Base-by-base conservation (phyloP, 2,888 invertebrate genomes). In the Synergus laeviventris region DNA sequence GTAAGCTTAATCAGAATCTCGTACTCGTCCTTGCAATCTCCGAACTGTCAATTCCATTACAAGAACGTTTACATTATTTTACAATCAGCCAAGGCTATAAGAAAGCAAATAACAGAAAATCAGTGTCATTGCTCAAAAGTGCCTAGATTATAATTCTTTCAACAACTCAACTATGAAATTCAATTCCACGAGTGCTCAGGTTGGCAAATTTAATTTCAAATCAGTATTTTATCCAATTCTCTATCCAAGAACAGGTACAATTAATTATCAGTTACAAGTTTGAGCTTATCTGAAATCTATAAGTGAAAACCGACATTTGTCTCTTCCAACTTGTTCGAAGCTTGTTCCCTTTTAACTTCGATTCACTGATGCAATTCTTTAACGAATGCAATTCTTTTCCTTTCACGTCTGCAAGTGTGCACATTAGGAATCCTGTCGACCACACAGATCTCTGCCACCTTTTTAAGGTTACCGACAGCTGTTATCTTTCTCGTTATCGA, bases 1-100 rank as follows among this genome's bases (percentile, higher is more conserved):
- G 7, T 54, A 54, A 54, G 39, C 7, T 62, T 62, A 62, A 62
- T 64, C 21, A 49, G 31, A 73, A 5, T 54, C n/a, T 73, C 49
- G 31, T 73, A 36, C 38, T 73, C 49, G 49, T 73, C 56, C 56
- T 73, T 73, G 73, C 73, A 73, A 73, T 56, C 73, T 31, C 73
- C 18, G 42, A 42, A 64, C 64, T 64, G 64, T 64, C 64, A 64
- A 64, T 64, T 64, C n/a, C 21, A 42, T 64, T 64, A 64, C 42
- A 64, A 64, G 64, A 64, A 64, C 64, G 64, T 42, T 64, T 64
- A 64, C 18, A 64, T 64, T 64, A 64, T 64, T 64, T 64, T 64
- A 64, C 64, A 64, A 64, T 64, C n/a, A 64, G 39, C 42, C 39
- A 64, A 64, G 64, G 64, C 42, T 64, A 24, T 64, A 64, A 31